These are phyloP conservation scores for Adrianichthys oophorus DNA, from an alignment of 2,797 vertebrate genomes.

Conservation along the genomic window DNA sequence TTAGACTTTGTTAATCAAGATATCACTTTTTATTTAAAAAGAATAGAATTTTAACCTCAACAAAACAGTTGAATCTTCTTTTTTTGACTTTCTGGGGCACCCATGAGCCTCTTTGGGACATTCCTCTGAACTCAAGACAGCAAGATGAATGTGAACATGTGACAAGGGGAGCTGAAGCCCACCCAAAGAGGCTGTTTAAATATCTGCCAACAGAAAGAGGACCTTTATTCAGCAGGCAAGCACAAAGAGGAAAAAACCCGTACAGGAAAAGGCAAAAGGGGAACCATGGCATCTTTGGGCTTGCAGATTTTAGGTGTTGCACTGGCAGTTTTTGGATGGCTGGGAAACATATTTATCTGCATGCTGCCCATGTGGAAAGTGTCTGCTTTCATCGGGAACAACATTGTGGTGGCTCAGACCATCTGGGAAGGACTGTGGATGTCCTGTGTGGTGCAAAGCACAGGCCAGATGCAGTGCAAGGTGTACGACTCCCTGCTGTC, in stretches of 20 bases:
- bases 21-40: background rate
- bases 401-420: slow-evolving; percentile 76
- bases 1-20: background rate
- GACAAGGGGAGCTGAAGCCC: slow-evolving; percentile 54
- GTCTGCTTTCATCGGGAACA: slow-evolving; percentile 78
- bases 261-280: background rate
- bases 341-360: slow-evolving; percentile 75
- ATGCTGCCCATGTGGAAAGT: slow-evolving; percentile 78
- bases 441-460: slow-evolving; percentile 78
- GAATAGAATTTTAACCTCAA: background rate
- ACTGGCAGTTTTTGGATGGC: slow-evolving; percentile 71
- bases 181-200: slow-evolving; percentile 62
- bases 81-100: slow-evolving; percentile 4
- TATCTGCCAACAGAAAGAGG: slow-evolving; percentile 10
- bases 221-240: slow-evolving; percentile 16
- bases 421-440: slow-evolving; percentile 81
- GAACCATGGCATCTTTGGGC: slow-evolving; percentile 69
- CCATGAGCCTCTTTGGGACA: slow-evolving; percentile 43
- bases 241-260: background rate
- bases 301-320: slow-evolving; percentile 74
- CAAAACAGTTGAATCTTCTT: slow-evolving; percentile 10
- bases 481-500: slow-evolving; percentile 75
- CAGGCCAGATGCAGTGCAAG: slow-evolving; percentile 79
- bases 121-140: slow-evolving; percentile 38
- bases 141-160: slow-evolving; percentile 53